Percentiles rank a stretch among this genome's conserved stretches.
phyloP scores from a whole-genome alignment of 2,888 invertebrate species.

The Mesochorus sp. region DNA sequence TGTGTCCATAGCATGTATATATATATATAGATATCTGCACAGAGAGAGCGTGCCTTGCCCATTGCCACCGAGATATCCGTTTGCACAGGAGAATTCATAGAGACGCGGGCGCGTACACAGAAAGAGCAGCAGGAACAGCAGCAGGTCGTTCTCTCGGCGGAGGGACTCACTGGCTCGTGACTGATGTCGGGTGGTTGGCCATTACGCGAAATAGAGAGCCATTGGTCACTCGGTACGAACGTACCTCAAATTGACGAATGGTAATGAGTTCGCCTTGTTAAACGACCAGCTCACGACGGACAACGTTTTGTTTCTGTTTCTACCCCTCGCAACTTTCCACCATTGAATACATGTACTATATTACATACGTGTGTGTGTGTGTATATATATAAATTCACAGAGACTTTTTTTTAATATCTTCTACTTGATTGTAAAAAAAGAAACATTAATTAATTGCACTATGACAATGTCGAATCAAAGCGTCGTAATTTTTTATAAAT shows the following conservation, averaged over 20 bases:
- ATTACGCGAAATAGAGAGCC: slow-evolving; percentile 81
- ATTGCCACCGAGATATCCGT: slow-evolving; percentile 57
- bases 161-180: slow-evolving; percentile 74
- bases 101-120: slow-evolving; percentile 13
- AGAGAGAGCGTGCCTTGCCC: slow-evolving; percentile 29
- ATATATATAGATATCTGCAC: slow-evolving; percentile 8
- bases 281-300: slow-evolving; percentile 73
- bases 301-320: slow-evolving; percentile 58
- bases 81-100: slow-evolving; percentile 37
- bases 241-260: slow-evolving; percentile 82
- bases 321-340: slow-evolving; percentile 32
- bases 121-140: slow-evolving; percentile 37
- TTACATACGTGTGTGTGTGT: background rate
- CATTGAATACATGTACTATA: background rate
- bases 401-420: too few species aligned
- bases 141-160: slow-evolving; percentile 55
- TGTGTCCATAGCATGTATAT: slow-evolving; percentile 5
- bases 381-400: too few species aligned
- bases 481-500: background rate
- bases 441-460: too few species aligned
- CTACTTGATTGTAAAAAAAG: too few species aligned
- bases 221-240: slow-evolving; percentile 81
- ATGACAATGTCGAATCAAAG: too few species aligned
- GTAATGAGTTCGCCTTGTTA: slow-evolving; percentile 82
- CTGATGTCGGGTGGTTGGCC: slow-evolving; percentile 80